These are phyloP conservation scores for Etheostoma nigrum DNA, from an alignment of 2,797 vertebrate genomes.

Conservation along the genomic window DNA sequence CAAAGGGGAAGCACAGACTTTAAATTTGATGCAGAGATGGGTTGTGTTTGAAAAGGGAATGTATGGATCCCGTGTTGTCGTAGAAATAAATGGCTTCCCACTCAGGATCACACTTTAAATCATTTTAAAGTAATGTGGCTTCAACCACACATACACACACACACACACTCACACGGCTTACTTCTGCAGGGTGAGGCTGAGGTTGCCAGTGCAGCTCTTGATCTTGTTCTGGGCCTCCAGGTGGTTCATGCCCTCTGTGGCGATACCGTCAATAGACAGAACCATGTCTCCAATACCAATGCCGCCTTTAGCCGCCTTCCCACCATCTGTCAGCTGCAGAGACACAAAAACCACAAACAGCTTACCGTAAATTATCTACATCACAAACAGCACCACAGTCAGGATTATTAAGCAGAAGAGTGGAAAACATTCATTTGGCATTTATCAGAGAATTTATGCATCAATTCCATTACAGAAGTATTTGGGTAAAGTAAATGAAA, in stretches of 20 bases:
- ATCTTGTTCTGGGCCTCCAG: slow-evolving; percentile 99
- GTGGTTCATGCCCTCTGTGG: slow-evolving; percentile 95
- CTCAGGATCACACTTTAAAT: slow-evolving; percentile 48
- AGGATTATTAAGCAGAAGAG: slow-evolving; percentile 11
- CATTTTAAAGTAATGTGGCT: slow-evolving; percentile 18
- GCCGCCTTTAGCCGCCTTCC: slow-evolving; percentile 91
- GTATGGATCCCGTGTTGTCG: slow-evolving; percentile 22
- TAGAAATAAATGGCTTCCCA: slow-evolving; percentile 39
- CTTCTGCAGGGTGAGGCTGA: slow-evolving; percentile 93
- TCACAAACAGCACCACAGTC: slow-evolving; percentile 29
- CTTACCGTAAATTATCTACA: slow-evolving; percentile 13
- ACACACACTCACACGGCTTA: slow-evolving; percentile 64
- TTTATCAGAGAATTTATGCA: slow-evolving; percentile 54
- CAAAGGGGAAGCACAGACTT: slow-evolving; percentile 34
- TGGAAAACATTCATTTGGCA: slow-evolving; percentile 25
- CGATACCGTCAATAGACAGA: slow-evolving; percentile 93
- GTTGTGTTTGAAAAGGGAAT: slow-evolving; percentile 33
- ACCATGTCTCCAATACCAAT: slow-evolving; percentile 94
- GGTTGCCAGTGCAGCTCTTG: slow-evolving; percentile 91
- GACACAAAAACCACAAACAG: slow-evolving; percentile 50
- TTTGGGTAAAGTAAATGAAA: slow-evolving; percentile 56
- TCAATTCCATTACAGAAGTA: slow-evolving; percentile 31
- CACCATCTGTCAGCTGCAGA: slow-evolving; percentile 90
- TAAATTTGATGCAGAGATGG: slow-evolving; percentile 36
- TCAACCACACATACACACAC: neutral